Evolutionary conservation across 2,113 vertebrate species (phyloP).

Genomic region (Petromus typicus): DNA sequence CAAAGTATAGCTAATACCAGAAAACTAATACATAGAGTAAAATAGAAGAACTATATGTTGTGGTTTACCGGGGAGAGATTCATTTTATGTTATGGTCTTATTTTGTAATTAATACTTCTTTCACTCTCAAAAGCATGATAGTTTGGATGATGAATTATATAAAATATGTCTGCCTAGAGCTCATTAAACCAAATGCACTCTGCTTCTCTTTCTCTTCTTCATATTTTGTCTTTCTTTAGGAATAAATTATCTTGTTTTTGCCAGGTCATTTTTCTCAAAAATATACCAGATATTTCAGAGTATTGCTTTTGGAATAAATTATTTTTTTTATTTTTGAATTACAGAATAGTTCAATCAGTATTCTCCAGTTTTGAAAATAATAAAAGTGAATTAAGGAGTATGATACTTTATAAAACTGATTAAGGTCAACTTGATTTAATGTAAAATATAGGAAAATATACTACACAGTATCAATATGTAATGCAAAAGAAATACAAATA

Average conservation of each 20-base stretch:
- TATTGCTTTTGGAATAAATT: not conserved
- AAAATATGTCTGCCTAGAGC: not conserved
- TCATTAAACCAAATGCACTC: not conserved
- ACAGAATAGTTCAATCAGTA: not conserved
- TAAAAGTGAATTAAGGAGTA: not conserved
- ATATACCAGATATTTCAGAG: not conserved
- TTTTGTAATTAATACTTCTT: not conserved
- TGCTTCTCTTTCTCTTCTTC: not conserved
- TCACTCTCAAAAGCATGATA: not conserved
- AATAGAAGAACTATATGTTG: not conserved
- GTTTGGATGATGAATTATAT: not conserved
- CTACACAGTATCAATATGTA: not conserved
- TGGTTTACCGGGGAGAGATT: not conserved
- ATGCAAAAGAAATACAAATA: not conserved
- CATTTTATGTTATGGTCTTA: not conserved
- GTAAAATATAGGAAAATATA: not conserved
- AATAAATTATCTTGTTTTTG: not conserved
- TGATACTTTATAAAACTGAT: not conserved
- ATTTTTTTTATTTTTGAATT: not conserved
- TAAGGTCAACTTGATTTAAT: not conserved
- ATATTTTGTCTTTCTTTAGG: not conserved
- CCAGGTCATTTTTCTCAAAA: not conserved
- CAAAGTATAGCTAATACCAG: not conserved
- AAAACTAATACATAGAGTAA: not conserved
- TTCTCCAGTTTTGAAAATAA: not conserved